Evolutionary conservation across 2,797 vertebrate genomes (phyloP).

Genomic region (Phrynocephalus forsythii): DNA sequence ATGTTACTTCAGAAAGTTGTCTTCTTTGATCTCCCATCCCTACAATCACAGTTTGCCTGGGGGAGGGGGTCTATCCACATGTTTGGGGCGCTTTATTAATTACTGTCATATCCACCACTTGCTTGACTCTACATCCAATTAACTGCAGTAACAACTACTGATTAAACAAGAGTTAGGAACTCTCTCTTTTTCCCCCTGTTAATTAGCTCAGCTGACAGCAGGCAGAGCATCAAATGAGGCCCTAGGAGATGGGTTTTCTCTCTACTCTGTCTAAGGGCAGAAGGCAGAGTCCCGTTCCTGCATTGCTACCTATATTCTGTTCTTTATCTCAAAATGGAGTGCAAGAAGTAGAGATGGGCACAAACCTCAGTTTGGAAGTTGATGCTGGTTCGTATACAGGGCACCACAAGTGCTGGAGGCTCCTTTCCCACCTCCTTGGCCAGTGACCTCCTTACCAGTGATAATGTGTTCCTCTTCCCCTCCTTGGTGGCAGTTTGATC

Average conservation of each 20-base stretch:
- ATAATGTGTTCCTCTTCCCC: no score
- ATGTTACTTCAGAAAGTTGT: neutral
- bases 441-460: no score
- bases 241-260: neutral
- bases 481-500: no score
- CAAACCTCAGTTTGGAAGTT: no score
- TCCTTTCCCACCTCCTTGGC: no score
- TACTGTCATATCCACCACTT: slow-evolving; percentile 80
- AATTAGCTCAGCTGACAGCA: slow-evolving; percentile 13
- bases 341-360: no score
- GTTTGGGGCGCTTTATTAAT: slow-evolving; percentile 76
- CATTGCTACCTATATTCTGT: no score
- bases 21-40: neutral
- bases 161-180: slow-evolving; percentile 18
- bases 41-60: no score
- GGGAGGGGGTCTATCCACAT: neutral
- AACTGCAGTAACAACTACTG: slow-evolving; percentile 15
- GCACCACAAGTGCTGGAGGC: no score
- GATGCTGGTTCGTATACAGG: no score
- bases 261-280: neutral
- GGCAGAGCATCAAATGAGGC: slow-evolving; percentile 1
- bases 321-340: neutral
- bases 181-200: slow-evolving; percentile 2
- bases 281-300: neutral
- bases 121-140: slow-evolving; percentile 21